These are phyloP conservation scores for Apotomis capreana DNA, from an alignment of 2,888 invertebrate species.

Conservation along the genomic window DNA sequence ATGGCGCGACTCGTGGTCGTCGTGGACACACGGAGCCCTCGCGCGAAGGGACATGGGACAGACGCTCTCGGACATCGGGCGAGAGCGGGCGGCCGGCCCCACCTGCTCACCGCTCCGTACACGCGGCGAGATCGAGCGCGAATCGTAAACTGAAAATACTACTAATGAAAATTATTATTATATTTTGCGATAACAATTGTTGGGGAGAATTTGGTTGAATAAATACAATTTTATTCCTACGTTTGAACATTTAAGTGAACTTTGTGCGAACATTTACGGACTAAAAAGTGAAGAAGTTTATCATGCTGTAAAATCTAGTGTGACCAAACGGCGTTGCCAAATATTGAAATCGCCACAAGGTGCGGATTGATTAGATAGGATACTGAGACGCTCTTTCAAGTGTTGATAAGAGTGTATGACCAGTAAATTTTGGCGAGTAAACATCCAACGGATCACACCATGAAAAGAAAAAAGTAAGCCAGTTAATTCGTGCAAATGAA, in stretches of 20 bases:
- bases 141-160: slow-evolving; percentile 70
- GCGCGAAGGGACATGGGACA: slow-evolving; percentile 83
- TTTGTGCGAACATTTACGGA: slow-evolving; percentile 62
- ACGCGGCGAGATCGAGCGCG: slow-evolving; percentile 74
- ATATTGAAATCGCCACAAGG: slow-evolving; percentile 75
- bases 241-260: slow-evolving; percentile 41
- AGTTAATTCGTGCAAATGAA: slow-evolving; percentile 46
- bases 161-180: slow-evolving; percentile 42
- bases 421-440: slow-evolving; percentile 68
- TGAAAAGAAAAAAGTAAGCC: slow-evolving; percentile 80
- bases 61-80: slow-evolving; percentile 84
- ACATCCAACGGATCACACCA: slow-evolving; percentile 65
- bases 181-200: slow-evolving; percentile 13
- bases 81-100: slow-evolving; percentile 83
- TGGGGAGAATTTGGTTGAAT: slow-evolving; percentile 8
- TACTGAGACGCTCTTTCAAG: slow-evolving; percentile 74
- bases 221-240: slow-evolving; percentile 21
- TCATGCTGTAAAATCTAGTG: slow-evolving; percentile 59
- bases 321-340: slow-evolving; percentile 62
- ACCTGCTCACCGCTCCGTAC: slow-evolving; percentile 76
- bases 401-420: slow-evolving; percentile 78
- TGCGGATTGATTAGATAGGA: slow-evolving; percentile 77
- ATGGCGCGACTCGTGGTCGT: slow-evolving; percentile 77
- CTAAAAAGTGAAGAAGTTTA: slow-evolving; percentile 71
- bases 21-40: slow-evolving; percentile 80